phyloP scores from a whole-genome alignment of 2,888 invertebrate species.

The Ornithoptera priamus region DNA sequence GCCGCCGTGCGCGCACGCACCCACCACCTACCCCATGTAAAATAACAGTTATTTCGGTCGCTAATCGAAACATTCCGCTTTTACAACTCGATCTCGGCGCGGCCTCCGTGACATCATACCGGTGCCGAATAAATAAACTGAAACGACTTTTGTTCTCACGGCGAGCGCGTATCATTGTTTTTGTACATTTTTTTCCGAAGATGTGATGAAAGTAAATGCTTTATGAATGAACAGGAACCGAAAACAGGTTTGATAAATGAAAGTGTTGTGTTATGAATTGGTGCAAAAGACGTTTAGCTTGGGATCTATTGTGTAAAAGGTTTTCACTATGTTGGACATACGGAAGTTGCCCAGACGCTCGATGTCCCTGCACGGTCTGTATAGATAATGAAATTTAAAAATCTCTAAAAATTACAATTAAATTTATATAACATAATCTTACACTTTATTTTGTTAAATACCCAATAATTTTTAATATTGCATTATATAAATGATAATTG shows the following conservation, averaged over 20 bases:
- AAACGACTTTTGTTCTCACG: conserved; percentile 49
- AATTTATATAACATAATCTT: neutral
- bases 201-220: conserved; percentile 62
- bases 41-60: conserved; percentile 77
- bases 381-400: conserved; percentile 33
- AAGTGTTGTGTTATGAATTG: conserved; percentile 70
- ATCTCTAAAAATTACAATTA: neutral
- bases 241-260: conserved; percentile 65
- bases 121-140: conserved; percentile 45
- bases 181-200: conserved; percentile 48
- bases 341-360: conserved; percentile 70
- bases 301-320: conserved; percentile 47
- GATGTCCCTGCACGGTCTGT: conserved; percentile 71
- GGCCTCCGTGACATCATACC: conserved; percentile 38
- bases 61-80: conserved; percentile 76
- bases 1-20: conserved; percentile 51
- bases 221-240: conserved; percentile 61
- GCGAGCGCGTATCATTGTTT: conserved; percentile 51
- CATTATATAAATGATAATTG: neutral
- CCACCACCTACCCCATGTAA: conserved; percentile 66
- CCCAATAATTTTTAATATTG: neutral
- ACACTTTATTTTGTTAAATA: neutral
- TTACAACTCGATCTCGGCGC: conserved; percentile 60
- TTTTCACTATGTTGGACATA: conserved; percentile 68
- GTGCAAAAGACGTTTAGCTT: conserved; percentile 56